These are phyloP conservation scores for Apteryx owenii DNA, from an alignment of 2,113 vertebrate species.

Conservation along the genomic window DNA sequence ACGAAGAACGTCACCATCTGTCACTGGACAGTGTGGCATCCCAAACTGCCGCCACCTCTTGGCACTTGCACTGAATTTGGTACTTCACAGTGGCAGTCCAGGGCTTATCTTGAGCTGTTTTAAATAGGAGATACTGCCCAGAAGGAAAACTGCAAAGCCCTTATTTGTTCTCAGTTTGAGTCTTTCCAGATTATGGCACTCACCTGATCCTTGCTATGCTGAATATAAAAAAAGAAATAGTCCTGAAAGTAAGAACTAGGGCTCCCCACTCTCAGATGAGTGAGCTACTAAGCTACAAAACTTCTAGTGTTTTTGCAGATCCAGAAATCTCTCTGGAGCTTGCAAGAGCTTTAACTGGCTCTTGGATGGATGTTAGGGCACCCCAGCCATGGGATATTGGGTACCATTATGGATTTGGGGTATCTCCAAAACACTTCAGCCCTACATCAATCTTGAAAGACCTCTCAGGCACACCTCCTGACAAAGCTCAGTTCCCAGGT, in stretches of 20 bases:
- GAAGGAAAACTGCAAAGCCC: background rate
- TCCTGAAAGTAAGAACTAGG: background rate
- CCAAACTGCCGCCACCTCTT: background rate
- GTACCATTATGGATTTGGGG: background rate
- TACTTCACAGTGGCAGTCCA: background rate
- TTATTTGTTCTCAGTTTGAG: background rate
- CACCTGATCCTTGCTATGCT: background rate
- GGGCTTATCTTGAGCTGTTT: background rate
- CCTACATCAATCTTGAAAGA: too few relatives aligned
- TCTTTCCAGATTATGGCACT: background rate
- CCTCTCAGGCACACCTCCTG: background rate
- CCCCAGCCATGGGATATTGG: rapidly evolving
- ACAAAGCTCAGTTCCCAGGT: background rate
- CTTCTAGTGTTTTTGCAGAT: background rate
- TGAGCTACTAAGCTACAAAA: background rate
- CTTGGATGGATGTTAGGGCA: background rate
- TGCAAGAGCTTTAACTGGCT: background rate
- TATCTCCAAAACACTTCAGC: background rate
- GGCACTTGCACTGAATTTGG: background rate
- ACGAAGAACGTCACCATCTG: background rate
- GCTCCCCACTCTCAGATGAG: rapidly evolving
- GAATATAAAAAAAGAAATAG: background rate
- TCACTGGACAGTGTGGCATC: background rate
- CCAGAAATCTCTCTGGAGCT: background rate
- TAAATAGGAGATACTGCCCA: background rate